Conservation (phyloP, 2,797 vertebrate genomes). For the Pseudomugil tenellus region DNA sequence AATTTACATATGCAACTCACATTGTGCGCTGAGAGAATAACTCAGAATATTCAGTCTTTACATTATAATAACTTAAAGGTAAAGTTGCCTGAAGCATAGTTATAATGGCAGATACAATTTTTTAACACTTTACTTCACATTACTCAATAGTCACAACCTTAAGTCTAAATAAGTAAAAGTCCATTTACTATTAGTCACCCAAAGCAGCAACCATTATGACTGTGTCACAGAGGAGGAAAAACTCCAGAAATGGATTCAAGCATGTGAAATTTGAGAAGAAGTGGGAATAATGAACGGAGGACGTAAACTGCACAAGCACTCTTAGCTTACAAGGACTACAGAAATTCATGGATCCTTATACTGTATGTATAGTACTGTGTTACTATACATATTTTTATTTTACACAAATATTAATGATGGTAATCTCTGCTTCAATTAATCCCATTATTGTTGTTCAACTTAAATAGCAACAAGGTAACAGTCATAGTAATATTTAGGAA, state of each 20-base stretch:
- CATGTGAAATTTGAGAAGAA: not conserved
- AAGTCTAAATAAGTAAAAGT: no score
- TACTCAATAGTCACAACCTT: slow-evolving; percentile 6
- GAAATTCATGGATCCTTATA: not conserved
- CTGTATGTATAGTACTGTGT: not conserved
- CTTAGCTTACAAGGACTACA: not conserved
- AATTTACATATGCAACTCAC: not conserved
- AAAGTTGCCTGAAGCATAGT: slow-evolving; percentile 8
- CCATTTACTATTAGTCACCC: not conserved
- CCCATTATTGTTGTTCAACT: not conserved
- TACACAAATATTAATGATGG: not conserved
- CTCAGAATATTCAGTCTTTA: not conserved
- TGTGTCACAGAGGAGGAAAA: slow-evolving; percentile 1
- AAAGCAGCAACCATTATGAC: slow-evolving; percentile 19
- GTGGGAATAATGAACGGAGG: slow-evolving; percentile 3
- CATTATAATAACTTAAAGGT: not conserved
- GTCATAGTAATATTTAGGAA: not conserved
- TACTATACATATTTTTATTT: not conserved
- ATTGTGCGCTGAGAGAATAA: not conserved
- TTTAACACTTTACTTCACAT: slow-evolving; percentile 6
- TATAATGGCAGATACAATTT: not conserved
- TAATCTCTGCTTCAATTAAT: not conserved
- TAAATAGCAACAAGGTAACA: not conserved
- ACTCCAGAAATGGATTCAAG: slow-evolving; percentile 4
- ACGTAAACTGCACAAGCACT: not conserved